Base-by-base conservation (phyloP, 2,113 vertebrate species). In the Hoplias malabaricus region DNA sequence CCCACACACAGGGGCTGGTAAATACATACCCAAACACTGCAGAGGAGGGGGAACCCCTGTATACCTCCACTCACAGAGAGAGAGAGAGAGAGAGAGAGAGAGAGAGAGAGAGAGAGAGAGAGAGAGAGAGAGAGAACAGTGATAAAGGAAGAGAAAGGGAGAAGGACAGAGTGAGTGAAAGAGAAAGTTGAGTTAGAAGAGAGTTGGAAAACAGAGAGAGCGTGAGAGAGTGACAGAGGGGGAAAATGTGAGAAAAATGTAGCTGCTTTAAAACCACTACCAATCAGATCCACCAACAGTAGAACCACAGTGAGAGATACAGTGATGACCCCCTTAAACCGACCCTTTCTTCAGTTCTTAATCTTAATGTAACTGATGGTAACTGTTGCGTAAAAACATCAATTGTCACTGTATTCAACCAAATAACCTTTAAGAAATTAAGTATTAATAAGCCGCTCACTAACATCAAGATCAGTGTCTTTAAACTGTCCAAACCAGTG, bases 11-110 rank as follows among this genome's bases (percentile, higher is more conserved):
- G 87, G 91, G 88, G 92, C 33, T 93, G 90, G 91, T 90, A 92
- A 90, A 93, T 91, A 92, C 90, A 92, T 87, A 90, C 86, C 88
- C 90, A 89, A 90, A 91, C 88, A 90, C 88, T 91, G 85, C 87
- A 90, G 89, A 80, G 56, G 74, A 2, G 46, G 16, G 42, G 42
- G 12, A 19, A 2, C 16, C 4, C 42, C 42, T 13, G 10, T 29
- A 65, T 61, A 61, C 46, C 23, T 73, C 29, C 42, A 66, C 12
- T 19, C 56, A 71, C 14, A 61, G 43, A 67, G 43, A 42, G 42
- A 33, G 34, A 54, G 57, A 38, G 69, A 57, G 11, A 38, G 13
- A 38, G 40, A 78, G 19, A n/a, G 56, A 62, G 72, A 14, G 38
- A 19, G 36, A 63, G 42, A 69, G 21, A 61, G 14, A 48, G 12